Conservation (phyloP, 1,140 invertebrate genomes). For the Trialeurodes vaporariorum region DNA sequence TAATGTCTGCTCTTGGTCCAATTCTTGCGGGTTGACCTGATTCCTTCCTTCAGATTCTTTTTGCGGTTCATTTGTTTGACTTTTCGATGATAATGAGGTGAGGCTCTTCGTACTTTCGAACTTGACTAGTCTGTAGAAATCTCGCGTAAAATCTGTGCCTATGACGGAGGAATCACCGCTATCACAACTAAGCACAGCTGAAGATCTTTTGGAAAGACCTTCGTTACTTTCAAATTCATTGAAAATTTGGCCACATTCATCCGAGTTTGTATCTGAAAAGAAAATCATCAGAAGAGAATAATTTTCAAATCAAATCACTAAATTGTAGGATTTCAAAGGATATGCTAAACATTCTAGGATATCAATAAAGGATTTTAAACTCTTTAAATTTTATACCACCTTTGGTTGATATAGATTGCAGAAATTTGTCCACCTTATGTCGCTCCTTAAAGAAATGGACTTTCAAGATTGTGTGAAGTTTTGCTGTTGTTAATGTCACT, state of each 20-base stretch:
- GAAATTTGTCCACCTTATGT: no score
- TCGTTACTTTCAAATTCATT: conserved; percentile 22
- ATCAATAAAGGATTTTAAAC: no score
- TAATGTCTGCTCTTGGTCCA: neutral
- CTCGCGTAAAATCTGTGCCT: conserved; percentile 63
- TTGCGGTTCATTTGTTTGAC: conserved; percentile 3
- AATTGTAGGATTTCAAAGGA: no score
- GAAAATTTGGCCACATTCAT: conserved; percentile 35
- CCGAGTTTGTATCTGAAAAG: conserved; percentile 25
- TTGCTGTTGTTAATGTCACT: no score
- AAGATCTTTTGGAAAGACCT: conserved; percentile 47
- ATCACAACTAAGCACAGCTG: conserved; percentile 49
- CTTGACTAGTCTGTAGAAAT: conserved; percentile 62
- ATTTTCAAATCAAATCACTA: no score
- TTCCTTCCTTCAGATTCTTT: neutral
- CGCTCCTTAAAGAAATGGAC: no score
- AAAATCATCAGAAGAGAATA: no score
- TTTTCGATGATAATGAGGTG: conserved; percentile 53
- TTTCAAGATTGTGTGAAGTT: no score
- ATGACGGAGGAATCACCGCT: conserved; percentile 49
- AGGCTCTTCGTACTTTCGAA: conserved; percentile 67
- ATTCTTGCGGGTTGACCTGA: no score
- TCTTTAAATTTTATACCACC: no score
- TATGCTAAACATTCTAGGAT: no score
- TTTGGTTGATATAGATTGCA: no score